Evolutionary conservation across 37 sponge, comb jelly and placozoan genomes (phyloP).

Genomic region (Beroe forskalii): DNA sequence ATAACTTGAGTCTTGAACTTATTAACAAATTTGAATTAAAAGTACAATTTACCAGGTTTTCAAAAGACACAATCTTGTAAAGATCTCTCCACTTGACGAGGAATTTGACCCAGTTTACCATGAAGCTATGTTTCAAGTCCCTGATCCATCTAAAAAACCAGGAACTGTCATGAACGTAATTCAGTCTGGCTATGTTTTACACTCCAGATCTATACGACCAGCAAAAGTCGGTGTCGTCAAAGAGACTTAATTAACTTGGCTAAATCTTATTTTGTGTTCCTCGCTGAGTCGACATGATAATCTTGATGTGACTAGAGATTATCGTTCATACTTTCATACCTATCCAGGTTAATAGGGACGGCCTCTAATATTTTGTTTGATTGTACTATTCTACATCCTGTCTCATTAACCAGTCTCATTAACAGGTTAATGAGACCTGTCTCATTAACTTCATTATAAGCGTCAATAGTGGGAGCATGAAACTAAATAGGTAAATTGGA

Average conservation of each 20-base stretch:
- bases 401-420: no score
- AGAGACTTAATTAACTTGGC: slow-evolving; percentile 49
- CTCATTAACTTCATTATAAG: no score
- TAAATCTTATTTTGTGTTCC: not conserved
- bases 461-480: no score
- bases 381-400: no score
- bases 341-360: no score
- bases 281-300: not conserved
- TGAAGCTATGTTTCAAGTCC: slow-evolving; percentile 92
- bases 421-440: no score
- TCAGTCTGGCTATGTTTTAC: slow-evolving; percentile 79
- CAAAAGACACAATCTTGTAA: slow-evolving; percentile 76
- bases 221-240: slow-evolving; percentile 92
- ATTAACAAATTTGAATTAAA: no score
- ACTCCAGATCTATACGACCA: slow-evolving; percentile 87
- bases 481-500: no score
- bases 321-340: no score
- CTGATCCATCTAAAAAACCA: slow-evolving; percentile 69
- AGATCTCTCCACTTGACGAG: slow-evolving; percentile 76
- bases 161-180: slow-evolving; percentile 82
- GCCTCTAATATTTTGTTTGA: no score
- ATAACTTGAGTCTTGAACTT: no score
- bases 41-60: slow-evolving; percentile 72
- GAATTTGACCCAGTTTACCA: slow-evolving; percentile 88
- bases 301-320: no score